Base-by-base conservation (phyloP, 2,113 vertebrate genomes). In the Brachyhypopomus gauderio region DNA sequence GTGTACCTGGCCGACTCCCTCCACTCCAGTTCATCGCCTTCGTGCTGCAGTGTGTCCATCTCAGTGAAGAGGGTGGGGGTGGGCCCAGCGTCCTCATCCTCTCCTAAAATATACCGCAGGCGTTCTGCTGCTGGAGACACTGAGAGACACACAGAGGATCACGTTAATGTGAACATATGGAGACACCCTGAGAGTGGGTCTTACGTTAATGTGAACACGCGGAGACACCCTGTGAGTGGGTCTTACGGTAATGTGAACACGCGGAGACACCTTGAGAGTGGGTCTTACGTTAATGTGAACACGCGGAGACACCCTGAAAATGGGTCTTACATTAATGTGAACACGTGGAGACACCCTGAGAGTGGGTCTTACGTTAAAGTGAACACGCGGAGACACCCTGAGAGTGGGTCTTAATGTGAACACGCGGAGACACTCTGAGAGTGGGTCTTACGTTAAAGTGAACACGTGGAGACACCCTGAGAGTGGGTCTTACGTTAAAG, bases 11-110 rank as follows among this genome's bases (percentile, higher is more conserved):
- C 96, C 0, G 97, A 96, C 83, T 99, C 98, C 83, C 96, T 98
- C 98, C 98, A 99, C 85, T 99, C 98, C 91, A 99, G 93, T 83
- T 99, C 96, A 0, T 97, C 96, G 0, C 97, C 97, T 0, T 99
- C 96, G 0, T 93, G 95, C 88, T 98, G 97, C 22, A 99, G 90
- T 0, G 97, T 98, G 93, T 99, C 98, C 97, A 99, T 98, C 91
- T 99, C 97, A 0, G 98, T 99, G 90, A 99, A 99, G 6, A 99
- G 94, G 0, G 96, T 97, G 7, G 97, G 98, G 3, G 94, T 99
- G 69, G 95, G 96, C 55, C 90, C 77, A 77, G 81, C 64, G 14
- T 97, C 96, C 58, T 99, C 96, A 0, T 98, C 98, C 48, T 98
- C 98, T 38, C 89, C 96, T 89, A 99, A 88, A 91, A 99, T 98